Percentiles rank a stretch among this genome's conserved stretches.
phyloP scores from a whole-genome alignment of 2,113 vertebrate species.

The Choloepus hoffmanni region DNA sequence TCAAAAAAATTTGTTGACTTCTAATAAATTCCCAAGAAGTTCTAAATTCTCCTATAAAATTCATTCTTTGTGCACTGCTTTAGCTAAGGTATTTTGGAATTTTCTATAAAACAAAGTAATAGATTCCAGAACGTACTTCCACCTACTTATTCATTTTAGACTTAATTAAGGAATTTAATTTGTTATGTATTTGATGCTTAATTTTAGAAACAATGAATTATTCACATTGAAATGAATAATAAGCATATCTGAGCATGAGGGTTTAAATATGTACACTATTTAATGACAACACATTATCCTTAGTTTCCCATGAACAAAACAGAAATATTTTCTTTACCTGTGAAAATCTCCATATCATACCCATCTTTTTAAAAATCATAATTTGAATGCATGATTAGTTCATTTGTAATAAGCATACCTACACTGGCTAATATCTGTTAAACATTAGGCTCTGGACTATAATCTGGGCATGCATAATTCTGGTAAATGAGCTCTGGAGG shows the following conservation, averaged over 20 bases:
- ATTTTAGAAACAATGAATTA: constrained; percentile 63
- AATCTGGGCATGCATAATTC: background rate
- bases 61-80: background rate
- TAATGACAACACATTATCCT: constrained; percentile 50
- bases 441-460: background rate
- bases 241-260: background rate
- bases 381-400: background rate
- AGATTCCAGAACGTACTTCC: background rate
- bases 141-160: constrained; percentile 47
- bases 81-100: background rate
- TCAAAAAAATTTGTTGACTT: background rate
- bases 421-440: background rate
- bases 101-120: background rate
- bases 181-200: constrained; percentile 39
- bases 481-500: background rate
- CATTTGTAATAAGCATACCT: background rate
- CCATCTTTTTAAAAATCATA: background rate
- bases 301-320: constrained; percentile 33
- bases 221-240: constrained; percentile 54
- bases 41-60: background rate
- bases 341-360: background rate
- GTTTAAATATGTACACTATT: constrained; percentile 5
- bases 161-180: constrained; percentile 63
- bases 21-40: background rate
- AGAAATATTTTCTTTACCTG: background rate